Base-by-base conservation (phyloP, 2,113 vertebrate species). In the Xerus inauris region DNA sequence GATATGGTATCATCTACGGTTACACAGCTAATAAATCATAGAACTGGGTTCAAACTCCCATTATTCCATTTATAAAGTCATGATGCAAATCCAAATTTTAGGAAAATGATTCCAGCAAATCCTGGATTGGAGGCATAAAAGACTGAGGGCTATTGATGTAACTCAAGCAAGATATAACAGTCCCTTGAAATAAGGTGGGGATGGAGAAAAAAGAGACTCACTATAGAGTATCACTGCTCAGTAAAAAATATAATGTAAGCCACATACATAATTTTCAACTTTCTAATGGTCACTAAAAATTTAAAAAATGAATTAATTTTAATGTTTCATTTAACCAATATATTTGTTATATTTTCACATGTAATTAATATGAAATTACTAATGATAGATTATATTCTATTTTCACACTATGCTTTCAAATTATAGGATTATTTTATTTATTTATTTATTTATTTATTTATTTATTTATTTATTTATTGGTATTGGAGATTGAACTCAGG, bases 321-420 rank as follows among this genome's bases (percentile, higher is more conserved):
- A 92, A 85, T 72, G 19, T 81, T 94, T 94, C 59, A 72, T 81
- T 89, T 92, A 89, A 72, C 16, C 19, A 84, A 26, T 59, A 93
- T 75, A 67, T 45, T 73, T 4, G 77, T 73, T 79, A 73, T 83
- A 30, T 88, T 76, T 94, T 73, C 45, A 89, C 8, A 82, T 65
- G 16, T n/a, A 91, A 65, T 85, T 73, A 49, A 49, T 72, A 79
- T n/a, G 82, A 92, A 81, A 90, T 92, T 81, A 94, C 86, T 83
- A 87, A 86, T 64, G 30, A 22, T 17, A 42, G 26, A 24, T 94
- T 73, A 72, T 38, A 40, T 30, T 90, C 12, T 88, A n/a, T 65
- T 89, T 62, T 79, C 4, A 82, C n/a, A 42, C 3, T 54, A 89
- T 38, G 38, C 32, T 30, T 59, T 89, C 80, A 89, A 83, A 86